Evolutionary conservation across 1,140 invertebrate genomes (phyloP), one percentile per base, ranked within the genome.

Genomic region (Pomacea maculata): DNA sequence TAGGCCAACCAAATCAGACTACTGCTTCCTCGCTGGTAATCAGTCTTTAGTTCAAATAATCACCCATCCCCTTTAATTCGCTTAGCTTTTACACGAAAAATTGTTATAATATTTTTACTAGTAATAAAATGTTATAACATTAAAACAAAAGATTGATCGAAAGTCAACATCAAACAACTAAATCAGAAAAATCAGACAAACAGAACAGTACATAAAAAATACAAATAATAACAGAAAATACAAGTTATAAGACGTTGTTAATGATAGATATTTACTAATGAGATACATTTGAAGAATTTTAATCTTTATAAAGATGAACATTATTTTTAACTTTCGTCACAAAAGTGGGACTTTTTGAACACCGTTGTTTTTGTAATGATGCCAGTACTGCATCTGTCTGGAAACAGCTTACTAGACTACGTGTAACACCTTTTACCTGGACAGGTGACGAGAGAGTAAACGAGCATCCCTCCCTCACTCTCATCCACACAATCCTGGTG

Each of bases 401-500:
- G 34, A 45, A 45, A 45, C 34, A 6, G 34, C 34, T 45, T 45
- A 6, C 0, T 45, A 45, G 34, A 45, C 34, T 45, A 45, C 34
- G 3, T 45, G 3, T 45, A 45, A 25, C 15, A 67, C 34, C 2
- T 12, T 7, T 57, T 54, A 19, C 11, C 75, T 52, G 74, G 64
- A 63, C 65, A 97, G 97, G 97, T 83, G 97, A 98, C 87, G 90
- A 92, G n/a, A 92, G 97, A 80, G 94, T 95, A 0, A 98, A 98
- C 91, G 96, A 98, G 88, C 93, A 94, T 83, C 94, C 97, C 21
- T 97, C 95, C 8, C 92, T 99, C 4, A 92, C 97, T n/a, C 95
- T 96, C 25, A 98, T 99, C 95, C 98, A 99, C 88, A 98, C 97
- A 0, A 92, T 99, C 75, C 99, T 96, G 95, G 94, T 99, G 90